A percentile compares a stretch with the other conserved stretches of the same genome.
These are phyloP conservation scores for Uropsilus gracilis DNA, from an alignment of 2,113 vertebrate genomes.

Conservation along the genomic window DNA sequence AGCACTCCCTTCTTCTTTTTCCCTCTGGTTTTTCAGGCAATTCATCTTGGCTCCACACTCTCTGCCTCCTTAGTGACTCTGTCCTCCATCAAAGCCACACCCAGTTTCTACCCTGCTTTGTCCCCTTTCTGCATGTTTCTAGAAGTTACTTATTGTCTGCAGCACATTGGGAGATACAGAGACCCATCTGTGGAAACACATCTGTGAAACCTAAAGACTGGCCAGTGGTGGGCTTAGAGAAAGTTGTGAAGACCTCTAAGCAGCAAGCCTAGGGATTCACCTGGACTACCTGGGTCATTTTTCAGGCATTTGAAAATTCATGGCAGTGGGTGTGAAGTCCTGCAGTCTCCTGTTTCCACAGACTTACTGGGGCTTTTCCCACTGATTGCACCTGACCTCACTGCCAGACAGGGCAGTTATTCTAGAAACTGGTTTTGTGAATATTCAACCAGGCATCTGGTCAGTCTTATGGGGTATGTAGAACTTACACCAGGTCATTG, in stretches of 20 bases:
- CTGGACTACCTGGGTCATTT: neutral
- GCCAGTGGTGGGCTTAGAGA: neutral
- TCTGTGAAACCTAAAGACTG: neutral
- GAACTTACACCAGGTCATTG: neutral
- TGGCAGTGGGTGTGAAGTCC: neutral
- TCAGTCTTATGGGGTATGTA: neutral
- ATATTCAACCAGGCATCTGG: neutral
- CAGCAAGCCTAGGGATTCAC: neutral
- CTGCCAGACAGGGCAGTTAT: neutral
- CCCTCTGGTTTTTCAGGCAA: neutral
- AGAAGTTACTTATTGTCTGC: neutral
- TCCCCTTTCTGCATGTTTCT: neutral
- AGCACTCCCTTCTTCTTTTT: neutral
- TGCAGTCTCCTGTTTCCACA: neutral
- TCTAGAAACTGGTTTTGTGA: conserved; percentile 36
- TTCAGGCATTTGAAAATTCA: neutral
- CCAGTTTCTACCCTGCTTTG: neutral
- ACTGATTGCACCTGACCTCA: neutral
- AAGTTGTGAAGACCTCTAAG: neutral
- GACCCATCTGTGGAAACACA: neutral
- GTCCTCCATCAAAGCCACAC: neutral
- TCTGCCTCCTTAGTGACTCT: neutral
- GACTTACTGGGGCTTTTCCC: neutral
- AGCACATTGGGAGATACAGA: neutral
- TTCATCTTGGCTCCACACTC: neutral